Evolutionary conservation across 2,888 invertebrate species (phyloP).

Genomic region (Nebria salina): DNA sequence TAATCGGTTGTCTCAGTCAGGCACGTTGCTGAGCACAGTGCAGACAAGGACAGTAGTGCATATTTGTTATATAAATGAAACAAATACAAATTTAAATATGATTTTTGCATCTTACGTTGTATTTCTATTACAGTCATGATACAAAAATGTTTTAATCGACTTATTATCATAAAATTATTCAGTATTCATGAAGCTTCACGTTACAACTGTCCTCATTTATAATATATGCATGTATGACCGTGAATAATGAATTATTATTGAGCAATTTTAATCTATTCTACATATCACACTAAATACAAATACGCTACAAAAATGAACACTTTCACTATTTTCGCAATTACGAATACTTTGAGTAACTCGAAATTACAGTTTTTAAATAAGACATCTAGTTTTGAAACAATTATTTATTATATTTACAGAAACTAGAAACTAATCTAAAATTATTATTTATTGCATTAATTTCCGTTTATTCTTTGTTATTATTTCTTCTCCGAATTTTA

Average conservation of each 20-base stretch:
- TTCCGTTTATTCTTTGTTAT: too few species aligned
- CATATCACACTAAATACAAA: neutral
- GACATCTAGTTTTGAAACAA: too few species aligned
- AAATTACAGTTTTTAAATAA: neutral
- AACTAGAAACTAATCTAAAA: too few species aligned
- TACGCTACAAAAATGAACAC: neutral
- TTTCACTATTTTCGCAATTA: neutral
- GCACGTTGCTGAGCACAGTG: neutral
- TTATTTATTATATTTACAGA: too few species aligned
- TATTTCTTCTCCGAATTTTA: too few species aligned
- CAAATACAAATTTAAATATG: neutral
- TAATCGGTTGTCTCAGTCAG: neutral
- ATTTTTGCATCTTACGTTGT: neutral
- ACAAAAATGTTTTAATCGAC: too few species aligned
- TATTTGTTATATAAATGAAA: too few species aligned
- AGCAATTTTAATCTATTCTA: conserved; percentile 1
- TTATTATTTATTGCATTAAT: too few species aligned
- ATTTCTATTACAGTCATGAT: neutral
- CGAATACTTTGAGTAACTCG: neutral
- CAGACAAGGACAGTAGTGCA: neutral
- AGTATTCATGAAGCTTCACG: conserved; percentile 4
- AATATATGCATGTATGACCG: conserved; percentile 8
- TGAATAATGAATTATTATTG: conserved; percentile 13
- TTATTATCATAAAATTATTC: neutral
- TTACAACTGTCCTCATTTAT: conserved; percentile 1